These are phyloP conservation scores for Acrobasis repandana DNA, from an alignment of 2,888 invertebrate genomes.

Conservation along the genomic window DNA sequence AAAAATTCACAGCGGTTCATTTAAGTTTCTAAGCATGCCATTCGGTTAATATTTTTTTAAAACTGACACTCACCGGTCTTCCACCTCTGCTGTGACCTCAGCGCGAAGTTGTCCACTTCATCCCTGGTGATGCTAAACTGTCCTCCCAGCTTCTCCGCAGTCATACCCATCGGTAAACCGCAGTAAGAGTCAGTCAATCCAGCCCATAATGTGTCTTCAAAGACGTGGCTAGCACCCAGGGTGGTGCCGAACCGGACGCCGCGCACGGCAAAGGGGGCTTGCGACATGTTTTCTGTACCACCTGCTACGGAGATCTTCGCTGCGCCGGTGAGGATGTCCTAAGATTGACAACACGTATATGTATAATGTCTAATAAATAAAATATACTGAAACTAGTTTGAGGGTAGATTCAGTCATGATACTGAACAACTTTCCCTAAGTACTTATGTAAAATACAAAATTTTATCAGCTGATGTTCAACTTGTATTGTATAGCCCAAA, in stretches of 20 bases:
- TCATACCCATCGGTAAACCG: slow-evolving; percentile 97
- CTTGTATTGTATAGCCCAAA: too few relatives aligned
- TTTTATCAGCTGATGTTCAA: too few relatives aligned
- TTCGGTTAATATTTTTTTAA: neutral
- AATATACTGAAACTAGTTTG: too few relatives aligned
- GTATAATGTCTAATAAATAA: too few relatives aligned
- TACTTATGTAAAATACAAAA: too few relatives aligned
- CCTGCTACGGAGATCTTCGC: slow-evolving; percentile 94
- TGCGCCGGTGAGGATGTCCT: slow-evolving; percentile 94
- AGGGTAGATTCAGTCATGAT: too few relatives aligned
- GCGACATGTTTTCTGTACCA: slow-evolving; percentile 98
- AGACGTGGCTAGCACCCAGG: slow-evolving; percentile 88
- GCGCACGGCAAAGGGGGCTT: slow-evolving; percentile 93
- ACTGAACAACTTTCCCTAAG: too few relatives aligned
- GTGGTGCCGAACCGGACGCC: slow-evolving; percentile 94
- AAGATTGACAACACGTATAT: neutral
- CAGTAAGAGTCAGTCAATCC: slow-evolving; percentile 93
- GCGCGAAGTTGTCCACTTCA: slow-evolving; percentile 92
- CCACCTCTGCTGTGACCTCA: slow-evolving; percentile 94
- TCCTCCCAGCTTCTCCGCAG: slow-evolving; percentile 94
- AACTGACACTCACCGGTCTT: slow-evolving; percentile 84
- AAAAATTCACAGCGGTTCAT: too few relatives aligned
- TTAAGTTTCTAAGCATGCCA: too few relatives aligned
- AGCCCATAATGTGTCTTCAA: slow-evolving; percentile 96
- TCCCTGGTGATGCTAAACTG: slow-evolving; percentile 91